phyloP scores from a whole-genome alignment of 2,888 invertebrate species.

The Cylindroiulus punctatus region DNA sequence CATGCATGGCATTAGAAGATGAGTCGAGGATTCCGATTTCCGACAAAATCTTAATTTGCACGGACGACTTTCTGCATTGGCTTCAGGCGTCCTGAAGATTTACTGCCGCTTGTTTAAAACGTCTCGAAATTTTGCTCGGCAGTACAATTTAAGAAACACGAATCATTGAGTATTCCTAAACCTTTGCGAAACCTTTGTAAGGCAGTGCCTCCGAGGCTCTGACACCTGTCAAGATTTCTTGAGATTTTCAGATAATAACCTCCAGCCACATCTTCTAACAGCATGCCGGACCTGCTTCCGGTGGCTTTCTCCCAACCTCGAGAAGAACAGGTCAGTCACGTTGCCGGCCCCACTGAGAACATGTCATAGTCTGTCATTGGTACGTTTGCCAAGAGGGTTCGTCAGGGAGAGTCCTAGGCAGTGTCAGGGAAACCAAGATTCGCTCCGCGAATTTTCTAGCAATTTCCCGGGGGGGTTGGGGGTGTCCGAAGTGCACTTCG shows the following conservation, averaged over 20 bases:
- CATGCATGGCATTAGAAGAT: background rate
- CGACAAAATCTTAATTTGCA: no score
- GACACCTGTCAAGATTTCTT: background rate
- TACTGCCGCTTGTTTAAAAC: no score
- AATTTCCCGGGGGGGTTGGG: background rate
- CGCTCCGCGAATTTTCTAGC: conserved; percentile 21
- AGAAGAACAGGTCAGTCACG: background rate
- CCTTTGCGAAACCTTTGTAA: no score
- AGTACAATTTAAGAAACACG: no score
- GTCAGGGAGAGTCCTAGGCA: background rate
- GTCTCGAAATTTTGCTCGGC: no score
- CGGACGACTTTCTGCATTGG: no score
- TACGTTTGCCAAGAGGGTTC: background rate
- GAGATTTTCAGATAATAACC: no score
- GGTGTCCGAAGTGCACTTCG: conserved; percentile 29
- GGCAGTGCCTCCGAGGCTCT: no score
- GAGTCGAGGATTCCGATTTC: no score
- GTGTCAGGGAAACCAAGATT: conserved; percentile 25
- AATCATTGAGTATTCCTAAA: no score
- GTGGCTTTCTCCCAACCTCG: background rate
- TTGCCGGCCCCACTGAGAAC: background rate
- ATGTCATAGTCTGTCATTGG: background rate
- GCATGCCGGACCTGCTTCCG: background rate
- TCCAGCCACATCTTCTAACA: background rate
- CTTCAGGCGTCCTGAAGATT: no score